These are phyloP conservation scores for Haliclona indistincta DNA, from an alignment of 37 sponge, comb jelly and placozoan species.

Conservation along the genomic window DNA sequence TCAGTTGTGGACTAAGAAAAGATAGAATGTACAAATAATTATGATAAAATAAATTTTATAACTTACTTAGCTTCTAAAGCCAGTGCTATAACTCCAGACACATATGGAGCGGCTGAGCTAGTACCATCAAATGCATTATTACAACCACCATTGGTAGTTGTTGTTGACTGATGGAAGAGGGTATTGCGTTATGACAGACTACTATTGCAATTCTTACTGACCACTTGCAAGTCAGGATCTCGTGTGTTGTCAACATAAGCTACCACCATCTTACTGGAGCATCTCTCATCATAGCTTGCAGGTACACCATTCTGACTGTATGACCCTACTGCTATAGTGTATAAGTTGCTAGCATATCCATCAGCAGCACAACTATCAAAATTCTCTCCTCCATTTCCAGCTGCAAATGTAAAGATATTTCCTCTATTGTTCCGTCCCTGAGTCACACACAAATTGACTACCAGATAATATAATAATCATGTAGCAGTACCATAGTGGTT, in stretches of 20 bases:
- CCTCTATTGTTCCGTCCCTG: conserved; percentile 73
- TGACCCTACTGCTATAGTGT: conserved; percentile 73
- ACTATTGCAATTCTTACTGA: neutral
- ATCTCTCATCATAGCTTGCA: conserved; percentile 79
- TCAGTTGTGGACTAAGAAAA: conserved; percentile 63
- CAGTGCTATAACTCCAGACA: neutral
- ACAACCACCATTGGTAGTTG: neutral
- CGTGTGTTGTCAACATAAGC: conserved; percentile 39
- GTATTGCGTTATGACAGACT: neutral
- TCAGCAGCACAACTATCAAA: conserved; percentile 76
- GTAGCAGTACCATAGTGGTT: conserved; percentile 2
- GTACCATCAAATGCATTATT: neutral
- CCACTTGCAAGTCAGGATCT: neutral
- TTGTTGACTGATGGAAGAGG: neutral
- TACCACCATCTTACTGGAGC: conserved; percentile 67
- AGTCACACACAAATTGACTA: neutral
- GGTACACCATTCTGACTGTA: conserved; percentile 37
- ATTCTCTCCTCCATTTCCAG: conserved; percentile 79
- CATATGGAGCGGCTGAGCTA: neutral
- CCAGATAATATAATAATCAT: neutral
- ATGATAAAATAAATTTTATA: neutral
- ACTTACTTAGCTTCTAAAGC: neutral
- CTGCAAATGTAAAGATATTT: conserved; percentile 86
- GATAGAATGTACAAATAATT: neutral
- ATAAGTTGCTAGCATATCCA: conserved; percentile 79